Base-by-base conservation (phyloP, 2,797 vertebrate species). In the Myiotriccus ornatus region DNA sequence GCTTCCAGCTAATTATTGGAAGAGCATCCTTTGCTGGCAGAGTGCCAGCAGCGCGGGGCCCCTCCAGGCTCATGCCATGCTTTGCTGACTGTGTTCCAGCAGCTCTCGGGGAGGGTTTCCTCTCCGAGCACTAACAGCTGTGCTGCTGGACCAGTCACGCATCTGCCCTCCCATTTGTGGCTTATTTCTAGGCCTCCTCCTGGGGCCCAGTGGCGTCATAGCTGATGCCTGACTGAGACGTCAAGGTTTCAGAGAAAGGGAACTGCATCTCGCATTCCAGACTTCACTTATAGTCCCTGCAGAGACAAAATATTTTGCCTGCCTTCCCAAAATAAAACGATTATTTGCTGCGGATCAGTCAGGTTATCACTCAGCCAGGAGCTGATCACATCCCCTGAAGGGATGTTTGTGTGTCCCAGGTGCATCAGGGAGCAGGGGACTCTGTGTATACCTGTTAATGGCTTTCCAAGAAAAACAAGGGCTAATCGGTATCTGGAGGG, bases 21-120 rank as follows among this genome's bases (percentile, higher is more conserved):
- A 39, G 6, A 2, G 22, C 65, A 57, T 57, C 82, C 78, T 68
- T 35, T 30, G 59, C 83, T 89, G 59, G 35, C 44, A 47, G 44
- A 37, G 25, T 49, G 81, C 30, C 78, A 50, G 75, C 3, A 34
- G 87, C 24, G 53, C 62, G 39, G 89, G 74, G 52, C 22, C 25
- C 75, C 46, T 1, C 14, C 5, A 28, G 6, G 3, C 57, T 59
- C 3, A 0, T 44, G 78, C 52, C 9, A 0, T 16, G n/a, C 30
- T 67, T 27, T 85, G 56, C 63, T 92, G 84, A 14, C 46, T 25
- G 19, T 12, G 32, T 53, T 77, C 64, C 89, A 84, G 57, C 59
- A 59, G 62, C 2, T 0, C 4, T 27, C 19, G 32, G 44, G 57
- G 69, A 22, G 46, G 30, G 30, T 62, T 65, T 81, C 82, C 65